A percentile compares a stretch with the other conserved stretches of the same genome.
phyloP scores from a whole-genome alignment of 2,888 invertebrate species.

The Holacanthella duospinosa region DNA sequence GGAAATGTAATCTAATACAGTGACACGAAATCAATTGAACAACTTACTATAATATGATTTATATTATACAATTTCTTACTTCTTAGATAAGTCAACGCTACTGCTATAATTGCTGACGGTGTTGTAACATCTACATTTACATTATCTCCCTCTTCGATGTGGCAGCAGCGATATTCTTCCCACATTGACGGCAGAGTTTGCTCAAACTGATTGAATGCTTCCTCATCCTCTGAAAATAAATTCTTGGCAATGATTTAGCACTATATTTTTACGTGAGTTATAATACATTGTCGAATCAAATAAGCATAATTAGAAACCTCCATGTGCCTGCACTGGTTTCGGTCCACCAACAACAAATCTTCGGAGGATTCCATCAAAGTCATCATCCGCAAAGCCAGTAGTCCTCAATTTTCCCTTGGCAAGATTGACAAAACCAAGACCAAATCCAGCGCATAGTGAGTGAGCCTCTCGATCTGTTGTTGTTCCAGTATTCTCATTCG shows the following conservation, averaged over 20 bases:
- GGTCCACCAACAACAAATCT: slow-evolving; percentile 37
- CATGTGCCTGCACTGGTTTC: slow-evolving; percentile 26
- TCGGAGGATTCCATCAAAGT: slow-evolving; percentile 36
- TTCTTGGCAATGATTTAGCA: too few relatives aligned
- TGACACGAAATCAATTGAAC: neutral
- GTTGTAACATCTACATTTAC: slow-evolving; percentile 37
- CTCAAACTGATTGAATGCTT: slow-evolving; percentile 32
- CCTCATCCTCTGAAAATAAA: slow-evolving; percentile 22
- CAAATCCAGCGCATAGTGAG: slow-evolving; percentile 36
- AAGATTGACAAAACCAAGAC: slow-evolving; percentile 35
- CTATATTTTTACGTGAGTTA: too few relatives aligned
- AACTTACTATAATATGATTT: neutral
- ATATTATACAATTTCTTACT: slow-evolving; percentile 17
- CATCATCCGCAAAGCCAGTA: slow-evolving; percentile 30
- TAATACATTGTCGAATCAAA: neutral
- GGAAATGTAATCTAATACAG: too few relatives aligned
- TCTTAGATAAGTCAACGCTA: slow-evolving; percentile 32
- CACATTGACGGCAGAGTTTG: slow-evolving; percentile 35
- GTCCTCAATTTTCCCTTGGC: slow-evolving; percentile 29
- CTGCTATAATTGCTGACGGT: slow-evolving; percentile 36
- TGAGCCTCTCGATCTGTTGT: slow-evolving; percentile 35
- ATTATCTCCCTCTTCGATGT: slow-evolving; percentile 37
- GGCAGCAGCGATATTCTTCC: slow-evolving; percentile 37
- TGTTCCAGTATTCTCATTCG: slow-evolving; percentile 23
- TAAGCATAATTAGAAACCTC: slow-evolving; percentile 7